Evolutionary conservation across 1,140 invertebrate genomes (phyloP).

Genomic region (Bombus consobrinus): DNA sequence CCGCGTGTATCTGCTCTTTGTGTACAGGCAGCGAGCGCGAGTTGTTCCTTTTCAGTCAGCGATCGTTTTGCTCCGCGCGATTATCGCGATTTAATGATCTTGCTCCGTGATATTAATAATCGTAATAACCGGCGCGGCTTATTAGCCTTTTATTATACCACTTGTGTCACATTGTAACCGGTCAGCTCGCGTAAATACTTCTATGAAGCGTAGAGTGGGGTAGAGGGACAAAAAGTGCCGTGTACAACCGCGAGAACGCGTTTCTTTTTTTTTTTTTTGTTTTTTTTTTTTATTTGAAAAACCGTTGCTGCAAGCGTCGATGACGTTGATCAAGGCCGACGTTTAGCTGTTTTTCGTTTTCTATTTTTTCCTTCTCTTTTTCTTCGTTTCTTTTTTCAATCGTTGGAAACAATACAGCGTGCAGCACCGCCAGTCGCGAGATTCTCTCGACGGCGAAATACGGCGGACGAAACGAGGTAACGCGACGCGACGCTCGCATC

Average conservation of each 20-base stretch:
- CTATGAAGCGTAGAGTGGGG: neutral
- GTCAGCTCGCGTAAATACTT: neutral
- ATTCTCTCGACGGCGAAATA: neutral
- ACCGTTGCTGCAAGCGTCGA: neutral
- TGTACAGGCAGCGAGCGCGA: neutral
- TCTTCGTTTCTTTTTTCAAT: neutral
- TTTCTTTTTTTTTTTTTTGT: neutral
- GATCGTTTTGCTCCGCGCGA: neutral
- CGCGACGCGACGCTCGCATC: neutral
- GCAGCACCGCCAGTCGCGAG: neutral
- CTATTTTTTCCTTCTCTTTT: fast-evolving
- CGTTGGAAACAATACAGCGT: neutral
- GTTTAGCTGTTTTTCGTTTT: neutral
- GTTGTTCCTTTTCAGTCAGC: neutral
- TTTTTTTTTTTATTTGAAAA: constrained; percentile 1
- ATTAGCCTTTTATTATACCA: constrained; percentile 42
- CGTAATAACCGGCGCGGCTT: constrained; percentile 8
- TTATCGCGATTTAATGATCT: constrained; percentile 32
- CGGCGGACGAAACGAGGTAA: constrained; percentile 4
- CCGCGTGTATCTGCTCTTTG: neutral
- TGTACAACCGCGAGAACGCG: neutral
- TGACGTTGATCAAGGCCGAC: constrained; percentile 27
- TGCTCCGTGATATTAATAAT: constrained; percentile 51
- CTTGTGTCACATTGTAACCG: constrained; percentile 38
- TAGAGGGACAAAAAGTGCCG: neutral